These are phyloP conservation scores for Chelidonichthys spinosus DNA, from an alignment of 2,797 vertebrate species.

Conservation along the genomic window DNA sequence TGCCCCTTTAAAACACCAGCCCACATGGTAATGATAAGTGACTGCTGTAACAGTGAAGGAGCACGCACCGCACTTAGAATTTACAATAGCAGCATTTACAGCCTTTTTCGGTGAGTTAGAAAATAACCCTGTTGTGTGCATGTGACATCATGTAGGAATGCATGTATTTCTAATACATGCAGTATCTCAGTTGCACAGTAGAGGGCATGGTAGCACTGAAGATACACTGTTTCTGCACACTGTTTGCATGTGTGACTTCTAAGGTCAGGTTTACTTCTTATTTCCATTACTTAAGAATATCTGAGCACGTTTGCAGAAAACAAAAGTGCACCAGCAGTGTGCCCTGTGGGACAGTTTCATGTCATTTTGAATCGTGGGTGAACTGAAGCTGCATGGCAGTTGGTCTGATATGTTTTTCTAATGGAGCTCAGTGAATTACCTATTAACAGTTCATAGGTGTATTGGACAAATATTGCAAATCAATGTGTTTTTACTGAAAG, in stretches of 20 bases:
- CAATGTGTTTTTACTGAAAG: background rate
- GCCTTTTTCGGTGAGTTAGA: background rate
- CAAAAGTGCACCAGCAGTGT: background rate
- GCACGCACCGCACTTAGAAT: background rate
- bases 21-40: background rate
- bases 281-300: background rate
- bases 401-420: no score
- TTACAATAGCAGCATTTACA: background rate
- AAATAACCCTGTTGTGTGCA: background rate
- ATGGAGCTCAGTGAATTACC: background rate
- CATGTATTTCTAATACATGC: background rate
- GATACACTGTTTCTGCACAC: background rate
- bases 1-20: background rate
- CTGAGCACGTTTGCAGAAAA: no score
- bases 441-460: background rate
- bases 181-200: constrained; percentile 12
- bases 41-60: background rate
- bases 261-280: background rate
- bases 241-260: background rate
- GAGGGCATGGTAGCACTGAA: constrained; percentile 19
- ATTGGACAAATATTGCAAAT: no score
- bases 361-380: no score
- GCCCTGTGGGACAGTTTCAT: background rate
- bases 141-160: no score
- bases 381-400: no score